Evolutionary conservation across 1,140 invertebrate species (phyloP).

Genomic region (Eciton burchellii): DNA sequence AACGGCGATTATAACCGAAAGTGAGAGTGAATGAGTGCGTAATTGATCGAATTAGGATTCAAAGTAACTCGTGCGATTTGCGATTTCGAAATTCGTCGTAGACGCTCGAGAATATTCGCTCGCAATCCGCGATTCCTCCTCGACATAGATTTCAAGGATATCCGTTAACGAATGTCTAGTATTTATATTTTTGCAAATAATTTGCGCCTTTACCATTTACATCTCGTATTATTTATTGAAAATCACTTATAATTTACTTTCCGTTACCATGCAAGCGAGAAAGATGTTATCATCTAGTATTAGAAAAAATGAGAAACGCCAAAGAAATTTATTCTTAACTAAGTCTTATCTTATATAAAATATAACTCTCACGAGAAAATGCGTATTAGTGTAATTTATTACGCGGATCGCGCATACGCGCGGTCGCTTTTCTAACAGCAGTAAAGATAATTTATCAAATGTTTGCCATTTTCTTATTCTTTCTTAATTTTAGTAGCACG

Average conservation of each 20-base stretch:
- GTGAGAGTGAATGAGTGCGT: slow-evolving; percentile 61
- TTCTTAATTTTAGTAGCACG: not conserved
- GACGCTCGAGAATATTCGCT: slow-evolving; percentile 66
- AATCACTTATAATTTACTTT: slow-evolving; percentile 27
- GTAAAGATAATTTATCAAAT: slow-evolving; percentile 1
- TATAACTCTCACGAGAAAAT: slow-evolving; percentile 2
- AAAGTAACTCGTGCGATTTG: slow-evolving; percentile 73
- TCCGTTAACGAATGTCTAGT: slow-evolving; percentile 23
- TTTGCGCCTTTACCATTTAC: slow-evolving; percentile 32
- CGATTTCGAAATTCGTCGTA: slow-evolving; percentile 69
- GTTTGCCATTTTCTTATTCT: not conserved
- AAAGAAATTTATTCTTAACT: slow-evolving; percentile 72
- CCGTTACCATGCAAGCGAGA: slow-evolving; percentile 22
- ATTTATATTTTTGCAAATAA: slow-evolving; percentile 7
- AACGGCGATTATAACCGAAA: slow-evolving; percentile 53
- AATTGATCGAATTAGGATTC: slow-evolving; percentile 73
- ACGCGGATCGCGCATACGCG: no score
- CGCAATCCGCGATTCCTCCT: slow-evolving; percentile 67
- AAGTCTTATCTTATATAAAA: slow-evolving; percentile 57
- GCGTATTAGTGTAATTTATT: slow-evolving; percentile 13
- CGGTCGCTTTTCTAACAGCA: slow-evolving; percentile 4
- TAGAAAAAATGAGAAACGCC: slow-evolving; percentile 78
- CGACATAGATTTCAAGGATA: slow-evolving; percentile 66
- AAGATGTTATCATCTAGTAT: slow-evolving; percentile 81
- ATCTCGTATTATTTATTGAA: slow-evolving; percentile 28